Evolutionary conservation across 2,888 invertebrate genomes (phyloP).

Genomic region (Leptothorax acervorum): DNA sequence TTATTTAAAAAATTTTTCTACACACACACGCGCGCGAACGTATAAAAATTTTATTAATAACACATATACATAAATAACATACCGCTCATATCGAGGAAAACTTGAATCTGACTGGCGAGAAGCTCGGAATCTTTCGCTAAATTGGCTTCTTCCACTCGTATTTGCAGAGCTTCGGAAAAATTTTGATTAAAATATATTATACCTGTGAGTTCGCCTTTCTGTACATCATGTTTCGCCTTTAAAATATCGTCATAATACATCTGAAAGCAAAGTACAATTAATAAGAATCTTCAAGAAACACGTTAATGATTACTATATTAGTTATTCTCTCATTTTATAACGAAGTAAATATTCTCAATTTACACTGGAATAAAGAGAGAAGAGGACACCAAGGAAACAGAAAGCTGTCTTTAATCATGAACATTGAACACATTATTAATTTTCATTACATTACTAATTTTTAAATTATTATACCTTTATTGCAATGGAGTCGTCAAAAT

Average conservation of each 20-base stretch:
- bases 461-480: too few relatives aligned
- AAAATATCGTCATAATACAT: conserved; percentile 86
- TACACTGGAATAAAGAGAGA: not conserved
- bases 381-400: not conserved
- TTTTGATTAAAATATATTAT: conserved; percentile 90
- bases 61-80: conserved; percentile 48
- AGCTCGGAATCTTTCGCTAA: conserved; percentile 83
- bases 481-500: too few relatives aligned
- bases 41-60: too few relatives aligned
- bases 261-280: conserved; percentile 79
- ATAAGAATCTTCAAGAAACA: not conserved
- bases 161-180: conserved; percentile 89
- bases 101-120: conserved; percentile 87
- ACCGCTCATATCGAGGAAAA: conserved; percentile 92
- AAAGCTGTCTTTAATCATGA: not conserved
- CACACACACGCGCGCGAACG: too few relatives aligned
- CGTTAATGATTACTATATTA: not conserved
- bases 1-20: too few relatives aligned
- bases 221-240: conserved; percentile 87
- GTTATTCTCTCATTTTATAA: not conserved
- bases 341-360: not conserved
- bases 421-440: too few relatives aligned
- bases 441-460: too few relatives aligned
- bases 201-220: conserved; percentile 87
- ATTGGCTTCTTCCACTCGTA: conserved; percentile 86